phyloP scores from a whole-genome alignment of 2,888 invertebrate genomes.

The Acleris laterana region DNA sequence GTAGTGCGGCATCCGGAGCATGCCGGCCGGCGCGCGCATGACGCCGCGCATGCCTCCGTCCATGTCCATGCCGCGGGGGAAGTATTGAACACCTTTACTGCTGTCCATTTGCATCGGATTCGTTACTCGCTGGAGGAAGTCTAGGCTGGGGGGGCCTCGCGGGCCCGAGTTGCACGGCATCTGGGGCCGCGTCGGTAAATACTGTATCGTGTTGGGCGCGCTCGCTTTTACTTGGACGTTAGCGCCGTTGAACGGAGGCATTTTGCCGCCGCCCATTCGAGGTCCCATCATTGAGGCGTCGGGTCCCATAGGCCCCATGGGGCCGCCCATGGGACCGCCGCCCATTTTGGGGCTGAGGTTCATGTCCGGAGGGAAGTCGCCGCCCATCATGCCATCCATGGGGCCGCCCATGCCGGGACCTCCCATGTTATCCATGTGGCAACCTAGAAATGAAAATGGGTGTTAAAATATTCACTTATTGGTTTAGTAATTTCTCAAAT shows the following conservation, averaged over 20 bases:
- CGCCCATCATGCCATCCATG: conserved; percentile 83
- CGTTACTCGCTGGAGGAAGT: conserved; percentile 94
- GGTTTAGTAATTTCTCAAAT: not conserved
- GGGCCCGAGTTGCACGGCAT: conserved; percentile 88
- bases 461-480: not conserved
- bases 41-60: conserved; percentile 80
- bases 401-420: conserved; percentile 81
- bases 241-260: conserved; percentile 85
- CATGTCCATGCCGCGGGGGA: conserved; percentile 85
- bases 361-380: conserved; percentile 81
- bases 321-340: conserved; percentile 80
- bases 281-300: conserved; percentile 88
- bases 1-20: conserved; percentile 79
- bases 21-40: conserved; percentile 68
- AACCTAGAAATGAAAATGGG: conserved; percentile 55
- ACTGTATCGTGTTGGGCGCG: conserved; percentile 99
- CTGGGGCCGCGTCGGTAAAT: conserved; percentile 97
- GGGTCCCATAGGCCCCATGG: conserved; percentile 80
- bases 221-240: conserved; percentile 98
- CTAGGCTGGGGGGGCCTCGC: conserved; percentile 93
- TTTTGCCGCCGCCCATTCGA: conserved; percentile 83
- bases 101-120: conserved; percentile 91
- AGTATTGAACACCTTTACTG: conserved; percentile 88
- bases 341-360: conserved; percentile 88
- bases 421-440: conserved; percentile 82